Evolutionary conservation across 2,888 invertebrate species (phyloP).

Genomic region (Agrochola lychnidis): DNA sequence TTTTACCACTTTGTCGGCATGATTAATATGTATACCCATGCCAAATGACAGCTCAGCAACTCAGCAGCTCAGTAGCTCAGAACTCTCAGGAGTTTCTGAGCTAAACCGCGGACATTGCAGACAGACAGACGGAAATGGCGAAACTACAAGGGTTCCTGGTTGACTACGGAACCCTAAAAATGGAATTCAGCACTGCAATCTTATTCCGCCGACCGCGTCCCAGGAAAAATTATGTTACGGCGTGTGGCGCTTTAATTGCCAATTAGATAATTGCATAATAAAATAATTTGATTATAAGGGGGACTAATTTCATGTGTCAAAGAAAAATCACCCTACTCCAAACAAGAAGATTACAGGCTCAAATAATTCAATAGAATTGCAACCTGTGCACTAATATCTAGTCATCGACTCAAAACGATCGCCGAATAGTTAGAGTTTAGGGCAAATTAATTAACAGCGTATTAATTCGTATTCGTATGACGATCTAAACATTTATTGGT

Average conservation of each 20-base stretch:
- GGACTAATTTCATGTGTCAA: not conserved
- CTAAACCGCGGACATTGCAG: too few relatives aligned
- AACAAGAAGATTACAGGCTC: not conserved
- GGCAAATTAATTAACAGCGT: slow-evolving; percentile 29
- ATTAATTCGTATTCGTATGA: slow-evolving; percentile 7
- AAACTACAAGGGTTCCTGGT: too few relatives aligned
- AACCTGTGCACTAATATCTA: not conserved
- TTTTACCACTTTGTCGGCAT: too few relatives aligned
- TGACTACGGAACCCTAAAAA: not conserved
- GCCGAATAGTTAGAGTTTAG: slow-evolving; percentile 10
- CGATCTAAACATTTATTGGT: slow-evolving; percentile 11
- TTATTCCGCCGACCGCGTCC: slow-evolving; percentile 1
- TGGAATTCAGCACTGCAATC: slow-evolving; percentile 1
- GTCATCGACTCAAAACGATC: not conserved
- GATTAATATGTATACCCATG: too few relatives aligned
- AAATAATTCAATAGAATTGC: not conserved
- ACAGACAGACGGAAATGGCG: not conserved
- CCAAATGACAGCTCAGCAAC: too few relatives aligned
- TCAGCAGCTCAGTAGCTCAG: too few relatives aligned
- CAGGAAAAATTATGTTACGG: slow-evolving; percentile 13
- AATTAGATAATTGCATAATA: slow-evolving; percentile 31
- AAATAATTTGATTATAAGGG: slow-evolving; percentile 20
- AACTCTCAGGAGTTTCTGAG: too few relatives aligned
- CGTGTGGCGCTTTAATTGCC: slow-evolving; percentile 24
- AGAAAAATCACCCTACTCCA: not conserved